A percentile compares a stretch with the other conserved stretches of the same genome.
phyloP scores from a whole-genome alignment of 2,797 vertebrate genomes.

The Sebastes diaconus region DNA sequence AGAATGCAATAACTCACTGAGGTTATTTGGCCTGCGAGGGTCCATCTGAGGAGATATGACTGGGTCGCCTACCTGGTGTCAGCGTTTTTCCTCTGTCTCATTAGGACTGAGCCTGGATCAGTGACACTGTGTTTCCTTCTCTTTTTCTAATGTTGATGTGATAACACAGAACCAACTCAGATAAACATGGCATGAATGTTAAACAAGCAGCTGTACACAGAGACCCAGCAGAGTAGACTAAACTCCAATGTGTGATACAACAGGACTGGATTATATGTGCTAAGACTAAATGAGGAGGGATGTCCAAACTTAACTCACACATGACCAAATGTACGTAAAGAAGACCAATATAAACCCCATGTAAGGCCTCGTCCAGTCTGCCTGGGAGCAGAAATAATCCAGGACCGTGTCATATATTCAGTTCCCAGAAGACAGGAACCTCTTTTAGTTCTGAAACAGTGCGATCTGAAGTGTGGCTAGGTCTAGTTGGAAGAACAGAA shows the following conservation, averaged over 20 bases:
- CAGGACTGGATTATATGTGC: background rate
- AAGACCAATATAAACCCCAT: background rate
- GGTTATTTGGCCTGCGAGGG: slow-evolving; percentile 67
- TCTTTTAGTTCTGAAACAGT: background rate
- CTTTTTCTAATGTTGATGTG: background rate
- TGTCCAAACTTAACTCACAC: background rate
- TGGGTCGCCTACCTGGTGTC: slow-evolving; percentile 57
- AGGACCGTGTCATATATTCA: background rate
- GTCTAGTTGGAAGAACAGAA: background rate
- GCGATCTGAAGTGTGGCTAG: background rate
- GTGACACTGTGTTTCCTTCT: background rate
- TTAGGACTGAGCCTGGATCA: slow-evolving; percentile 48
- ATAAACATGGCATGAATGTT: background rate
- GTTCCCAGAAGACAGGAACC: background rate
- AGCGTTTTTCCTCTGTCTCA: slow-evolving; percentile 67
- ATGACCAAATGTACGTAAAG: background rate
- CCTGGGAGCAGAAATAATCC: background rate
- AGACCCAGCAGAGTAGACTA: background rate
- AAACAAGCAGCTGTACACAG: background rate
- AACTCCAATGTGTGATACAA: background rate
- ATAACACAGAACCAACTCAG: background rate
- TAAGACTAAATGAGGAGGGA: background rate
- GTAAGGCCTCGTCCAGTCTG: background rate
- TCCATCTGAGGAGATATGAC: slow-evolving; percentile 58
- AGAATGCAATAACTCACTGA: slow-evolving; percentile 71